These are phyloP conservation scores for Poliocrania exsul DNA, from an alignment of 2,797 vertebrate species.

Conservation along the genomic window DNA sequence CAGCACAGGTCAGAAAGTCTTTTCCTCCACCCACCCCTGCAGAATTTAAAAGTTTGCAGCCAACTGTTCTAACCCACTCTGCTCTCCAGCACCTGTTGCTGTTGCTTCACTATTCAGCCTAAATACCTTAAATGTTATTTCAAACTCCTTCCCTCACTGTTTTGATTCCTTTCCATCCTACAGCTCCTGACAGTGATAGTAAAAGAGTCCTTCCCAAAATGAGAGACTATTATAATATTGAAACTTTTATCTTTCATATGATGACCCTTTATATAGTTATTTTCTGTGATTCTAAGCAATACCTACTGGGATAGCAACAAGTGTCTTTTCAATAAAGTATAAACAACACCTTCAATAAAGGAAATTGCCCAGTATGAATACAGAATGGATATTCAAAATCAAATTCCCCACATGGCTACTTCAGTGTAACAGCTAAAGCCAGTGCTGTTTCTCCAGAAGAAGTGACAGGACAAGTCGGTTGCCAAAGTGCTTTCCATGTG, in stretches of 20 bases:
- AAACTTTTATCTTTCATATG: background rate
- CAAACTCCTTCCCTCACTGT: background rate
- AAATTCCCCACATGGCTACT: background rate
- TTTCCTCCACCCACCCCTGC: background rate
- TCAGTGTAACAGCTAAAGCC: background rate
- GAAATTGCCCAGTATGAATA: background rate
- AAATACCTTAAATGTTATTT: background rate
- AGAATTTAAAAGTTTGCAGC: background rate
- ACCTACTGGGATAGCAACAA: background rate
- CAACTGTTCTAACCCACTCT: background rate
- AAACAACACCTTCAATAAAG: background rate
- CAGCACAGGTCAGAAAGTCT: background rate
- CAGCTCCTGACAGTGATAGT: background rate
- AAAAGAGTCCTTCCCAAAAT: constrained; percentile 6
- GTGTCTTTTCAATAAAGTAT: constrained; percentile 1
- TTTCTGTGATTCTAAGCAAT: background rate
- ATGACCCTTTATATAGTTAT: background rate
- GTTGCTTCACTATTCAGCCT: background rate
- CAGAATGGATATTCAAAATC: background rate
- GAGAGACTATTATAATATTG: background rate
- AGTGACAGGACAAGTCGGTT: background rate
- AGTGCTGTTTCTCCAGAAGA: background rate
- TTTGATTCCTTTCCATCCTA: background rate
- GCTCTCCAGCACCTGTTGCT: background rate
- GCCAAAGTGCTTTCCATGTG: background rate